Evolutionary conservation across 2,888 invertebrate genomes (phyloP).

Genomic region (Drosophila emarginata): DNA sequence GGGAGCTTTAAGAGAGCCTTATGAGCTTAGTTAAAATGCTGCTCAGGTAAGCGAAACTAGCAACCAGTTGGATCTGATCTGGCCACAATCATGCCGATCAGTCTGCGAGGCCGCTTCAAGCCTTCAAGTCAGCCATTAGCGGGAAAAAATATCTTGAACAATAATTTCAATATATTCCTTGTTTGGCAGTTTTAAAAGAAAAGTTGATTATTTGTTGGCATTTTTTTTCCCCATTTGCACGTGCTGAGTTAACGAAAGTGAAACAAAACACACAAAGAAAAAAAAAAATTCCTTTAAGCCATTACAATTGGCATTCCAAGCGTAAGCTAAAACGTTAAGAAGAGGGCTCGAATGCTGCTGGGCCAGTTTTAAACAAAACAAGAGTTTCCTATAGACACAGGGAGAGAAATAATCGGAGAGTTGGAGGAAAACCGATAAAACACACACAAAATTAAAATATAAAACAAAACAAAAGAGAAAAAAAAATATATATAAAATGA

Average conservation of each 20-base stretch:
- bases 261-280: conserved; percentile 1
- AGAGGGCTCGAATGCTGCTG: conserved; percentile 28
- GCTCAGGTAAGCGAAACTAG: conserved; percentile 58
- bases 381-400: background rate
- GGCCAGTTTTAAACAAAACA: conserved; percentile 33
- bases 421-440: conserved; percentile 34
- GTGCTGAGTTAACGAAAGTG: background rate
- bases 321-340: background rate
- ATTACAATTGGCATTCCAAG: conserved; percentile 31
- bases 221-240: background rate
- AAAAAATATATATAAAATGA: conserved; percentile 44
- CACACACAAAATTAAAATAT: conserved; percentile 16
- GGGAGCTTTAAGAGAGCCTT: conserved; percentile 42
- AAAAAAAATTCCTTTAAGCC: background rate
- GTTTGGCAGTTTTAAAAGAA: conserved; percentile 7
- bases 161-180: background rate
- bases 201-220: background rate
- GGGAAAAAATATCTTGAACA: background rate
- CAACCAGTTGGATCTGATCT: background rate
- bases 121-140: conserved; percentile 49
- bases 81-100: conserved; percentile 33
- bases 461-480: conserved; percentile 22
- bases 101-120: conserved; percentile 68
- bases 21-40: conserved; percentile 60
- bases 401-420: background rate